A percentile compares a stretch with the other conserved stretches of the same genome.
These are phyloP conservation scores for Pithys albifrons DNA, from an alignment of 2,113 vertebrate genomes.

Conservation along the genomic window DNA sequence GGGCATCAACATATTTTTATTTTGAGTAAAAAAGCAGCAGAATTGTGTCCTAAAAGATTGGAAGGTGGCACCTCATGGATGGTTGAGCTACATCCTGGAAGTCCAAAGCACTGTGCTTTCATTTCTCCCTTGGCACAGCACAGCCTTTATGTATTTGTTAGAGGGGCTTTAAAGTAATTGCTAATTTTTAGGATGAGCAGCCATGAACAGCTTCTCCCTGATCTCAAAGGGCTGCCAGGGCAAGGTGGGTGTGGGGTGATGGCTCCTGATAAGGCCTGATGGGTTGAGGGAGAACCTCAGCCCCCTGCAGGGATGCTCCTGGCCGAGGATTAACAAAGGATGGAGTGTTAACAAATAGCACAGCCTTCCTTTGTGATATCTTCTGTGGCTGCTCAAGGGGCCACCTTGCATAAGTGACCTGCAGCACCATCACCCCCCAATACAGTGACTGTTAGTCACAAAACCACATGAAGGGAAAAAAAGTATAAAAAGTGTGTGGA, in stretches of 20 bases:
- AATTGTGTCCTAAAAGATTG: not conserved
- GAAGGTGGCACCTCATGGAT: accelerated
- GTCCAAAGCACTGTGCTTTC: not conserved
- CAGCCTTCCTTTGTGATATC: too few species aligned
- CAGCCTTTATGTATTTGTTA: not conserved
- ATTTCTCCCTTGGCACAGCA: not conserved
- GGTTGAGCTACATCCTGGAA: not conserved
- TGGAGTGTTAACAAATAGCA: too few species aligned
- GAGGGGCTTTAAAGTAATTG: not conserved
- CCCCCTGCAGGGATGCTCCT: too few species aligned
- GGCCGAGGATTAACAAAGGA: too few species aligned
- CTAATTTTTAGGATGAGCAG: not conserved
- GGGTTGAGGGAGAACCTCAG: too few species aligned
- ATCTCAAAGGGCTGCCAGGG: not conserved
- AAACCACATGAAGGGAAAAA: too few species aligned
- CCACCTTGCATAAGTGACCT: too few species aligned
- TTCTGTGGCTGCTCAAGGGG: too few species aligned
- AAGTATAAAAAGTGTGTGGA: too few species aligned
- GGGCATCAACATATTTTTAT: not conserved
- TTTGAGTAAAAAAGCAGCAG: not conserved
- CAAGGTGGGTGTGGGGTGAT: not conserved
- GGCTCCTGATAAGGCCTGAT: too few species aligned
- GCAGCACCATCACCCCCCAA: too few species aligned
- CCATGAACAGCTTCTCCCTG: not conserved
- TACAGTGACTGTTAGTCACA: too few species aligned